Evolutionary conservation across 2,113 vertebrate genomes (phyloP), one percentile per base, ranked within the genome.

Genomic region (Gila orcuttii): DNA sequence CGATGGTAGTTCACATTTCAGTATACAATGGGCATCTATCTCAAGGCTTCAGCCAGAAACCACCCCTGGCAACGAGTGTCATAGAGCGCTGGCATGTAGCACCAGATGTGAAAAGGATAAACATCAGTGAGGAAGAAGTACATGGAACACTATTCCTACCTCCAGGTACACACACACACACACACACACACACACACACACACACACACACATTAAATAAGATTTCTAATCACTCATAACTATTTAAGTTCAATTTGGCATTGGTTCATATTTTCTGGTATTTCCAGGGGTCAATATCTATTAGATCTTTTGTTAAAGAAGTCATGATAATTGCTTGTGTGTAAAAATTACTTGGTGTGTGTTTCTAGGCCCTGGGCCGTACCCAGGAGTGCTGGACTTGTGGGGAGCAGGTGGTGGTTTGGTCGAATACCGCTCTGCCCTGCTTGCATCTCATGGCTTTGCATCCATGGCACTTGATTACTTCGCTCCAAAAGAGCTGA

Each of bases 351-450:
- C 45, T 47, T 77, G 25, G 13, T 39, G 13, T 86, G 10, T 57
- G 15, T 73, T 4, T 74, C 79, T 87, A 96, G 95, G 94, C 73
- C 92, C 92, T 8, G 95, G 95, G 71, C 94, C 92, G 0, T 95
- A 92, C 86, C 93, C 95, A 17, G 94, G 91, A 5, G 25, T 95
- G 69, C 2, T 96, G 88, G 95, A 95, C 52, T 77, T 96, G 88
- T 95, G 94, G 95, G 95, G 95, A 4, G 93, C 93, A 0, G 94
- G 94, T 23, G 95, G 94, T 7, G 93, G 94, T 3, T 91, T 95
- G 23, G 0, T 94, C 9, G 94, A 95, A 89, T 95, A 94, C 33
- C 93, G 94, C 11, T 15, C 94, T 0, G 88, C 94, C 3, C 85
- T 95, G 68, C 86, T 96, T 31, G 94, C 93, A 0, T 93, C 94